Evolutionary conservation across 2,888 invertebrate genomes (phyloP), one percentile per base, ranked within the genome.

Genomic region (Pseudeuparius sepicola): DNA sequence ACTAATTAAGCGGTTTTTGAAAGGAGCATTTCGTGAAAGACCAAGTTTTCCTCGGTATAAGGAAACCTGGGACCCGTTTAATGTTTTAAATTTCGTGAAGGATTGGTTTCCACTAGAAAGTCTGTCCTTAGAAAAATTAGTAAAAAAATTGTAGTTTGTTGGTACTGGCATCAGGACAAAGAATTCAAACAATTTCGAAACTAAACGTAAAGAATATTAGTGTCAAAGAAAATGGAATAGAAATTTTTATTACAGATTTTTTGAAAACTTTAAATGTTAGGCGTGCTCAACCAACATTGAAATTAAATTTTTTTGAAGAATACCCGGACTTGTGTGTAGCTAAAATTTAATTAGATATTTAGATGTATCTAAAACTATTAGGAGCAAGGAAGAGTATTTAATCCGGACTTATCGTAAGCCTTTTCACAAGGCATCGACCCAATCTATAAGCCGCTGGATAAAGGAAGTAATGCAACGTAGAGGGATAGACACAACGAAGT

Each of bases 281-380:
- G 16, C 30, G 30, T 4, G 4, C 9, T 17, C 30, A 30, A 30
- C 30, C 30, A n/a, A n/a, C n/a, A n/a, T n/a, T 15, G 16, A 17
- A 32, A 15, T 32, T 32, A 6, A 32, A 20, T 24, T 24, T 24
- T 32, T 20, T 32, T 10, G 13, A 24, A 24, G 13, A 20, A 4
- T 24, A 24, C 5, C 32, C 11, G 24, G 32, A 32, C 4, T 24
- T 32, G 7, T 27, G 32, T 24, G 32, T 32, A 4, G 32, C 32
- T 32, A 32, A 24, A 32, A 20, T 17, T 32, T 32, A 15, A 32
- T 15, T 32, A 32, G n/a, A n/a, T n/a, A n/a, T n/a, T n/a, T n/a
- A n/a, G n/a, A n/a, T n/a, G n/a, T n/a, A n/a, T n/a, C n/a, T n/a
- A n/a, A n/a, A n/a, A n/a, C n/a, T n/a, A n/a, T n/a, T n/a, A n/a